phyloP scores from a whole-genome alignment of 2,113 vertebrate genomes.

The Oncorhynchus tshawytscha region DNA sequence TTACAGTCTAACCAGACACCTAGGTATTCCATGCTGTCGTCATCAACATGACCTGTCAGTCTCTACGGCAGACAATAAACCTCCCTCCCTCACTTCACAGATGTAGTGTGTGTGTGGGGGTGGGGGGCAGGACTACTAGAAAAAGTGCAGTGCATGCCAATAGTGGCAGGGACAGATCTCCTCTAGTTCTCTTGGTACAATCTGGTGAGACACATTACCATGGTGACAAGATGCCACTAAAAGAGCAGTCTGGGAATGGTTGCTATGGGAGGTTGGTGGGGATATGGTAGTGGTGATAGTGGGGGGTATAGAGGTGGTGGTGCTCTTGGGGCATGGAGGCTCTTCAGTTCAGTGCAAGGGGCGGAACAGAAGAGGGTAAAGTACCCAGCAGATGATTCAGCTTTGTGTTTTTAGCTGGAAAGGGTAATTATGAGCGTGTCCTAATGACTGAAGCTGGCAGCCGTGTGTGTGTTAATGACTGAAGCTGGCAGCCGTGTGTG shows the following conservation, averaged over 20 bases:
- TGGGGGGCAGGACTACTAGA: not conserved
- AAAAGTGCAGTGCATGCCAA: too few species aligned
- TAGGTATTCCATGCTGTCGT: too few species aligned
- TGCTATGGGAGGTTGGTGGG: slow-evolving; percentile 9
- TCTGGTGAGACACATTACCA: slow-evolving; percentile 10
- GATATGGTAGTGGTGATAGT: too few species aligned
- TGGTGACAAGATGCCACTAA: not conserved
- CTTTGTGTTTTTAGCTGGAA: slow-evolving; percentile 75
- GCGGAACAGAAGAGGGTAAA: slow-evolving; percentile 32
- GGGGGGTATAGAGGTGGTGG: not conserved
- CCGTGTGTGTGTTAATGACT: slow-evolving; percentile 38
- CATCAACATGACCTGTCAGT: too few species aligned
- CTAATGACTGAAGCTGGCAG: slow-evolving; percentile 76
- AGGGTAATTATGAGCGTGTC: slow-evolving; percentile 72
- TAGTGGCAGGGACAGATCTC: too few species aligned
- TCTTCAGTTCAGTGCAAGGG: slow-evolving; percentile 23
- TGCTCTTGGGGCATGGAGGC: not conserved
- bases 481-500: slow-evolving; percentile 61
- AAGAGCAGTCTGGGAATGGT: slow-evolving; percentile 22
- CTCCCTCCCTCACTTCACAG: not conserved
- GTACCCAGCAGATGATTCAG: slow-evolving; percentile 75
- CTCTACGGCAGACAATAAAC: too few species aligned
- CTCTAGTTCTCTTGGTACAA: not conserved
- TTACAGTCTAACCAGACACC: too few species aligned
- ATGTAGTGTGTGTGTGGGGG: not conserved